phyloP scores from a whole-genome alignment of 2,888 invertebrate genomes.

The Charanyca ferruginea region DNA sequence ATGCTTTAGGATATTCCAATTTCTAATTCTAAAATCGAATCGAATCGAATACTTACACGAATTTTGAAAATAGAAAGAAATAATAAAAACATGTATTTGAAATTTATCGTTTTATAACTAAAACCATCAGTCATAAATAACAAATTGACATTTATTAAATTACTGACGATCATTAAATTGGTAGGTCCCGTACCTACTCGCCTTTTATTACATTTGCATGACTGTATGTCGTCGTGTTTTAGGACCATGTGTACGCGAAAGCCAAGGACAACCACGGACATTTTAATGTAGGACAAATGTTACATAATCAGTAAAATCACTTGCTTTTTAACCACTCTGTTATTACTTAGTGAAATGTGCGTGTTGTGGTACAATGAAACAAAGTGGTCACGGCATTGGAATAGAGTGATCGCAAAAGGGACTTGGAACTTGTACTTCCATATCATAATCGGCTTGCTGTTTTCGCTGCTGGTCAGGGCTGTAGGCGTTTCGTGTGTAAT shows the following conservation, averaged over 20 bases:
- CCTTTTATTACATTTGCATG: constrained; percentile 18
- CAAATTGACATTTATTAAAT: not conserved
- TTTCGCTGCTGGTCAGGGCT: not conserved
- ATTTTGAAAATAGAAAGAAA: no score
- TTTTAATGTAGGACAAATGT: constrained; percentile 64
- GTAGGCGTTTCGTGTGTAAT: no score
- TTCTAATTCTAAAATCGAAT: no score
- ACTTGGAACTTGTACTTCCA: not conserved
- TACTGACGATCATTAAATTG: not conserved
- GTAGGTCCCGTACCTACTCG: not conserved
- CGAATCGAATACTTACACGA: no score
- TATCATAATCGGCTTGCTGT: not conserved
- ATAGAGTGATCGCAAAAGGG: not conserved
- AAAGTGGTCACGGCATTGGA: constrained; percentile 26
- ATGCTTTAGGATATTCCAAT: no score
- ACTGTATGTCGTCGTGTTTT: constrained; percentile 14
- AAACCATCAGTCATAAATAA: not conserved
- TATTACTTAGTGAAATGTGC: constrained; percentile 34
- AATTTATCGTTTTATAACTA: not conserved
- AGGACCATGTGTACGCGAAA: constrained; percentile 29
- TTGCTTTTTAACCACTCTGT: constrained; percentile 28
- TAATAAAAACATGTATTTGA: no score
- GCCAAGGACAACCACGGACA: constrained; percentile 68
- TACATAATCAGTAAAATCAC: constrained; percentile 48
- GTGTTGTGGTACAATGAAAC: constrained; percentile 22